Evolutionary conservation across 1,140 invertebrate genomes (phyloP).

Genomic region (Drosophila triauraria): DNA sequence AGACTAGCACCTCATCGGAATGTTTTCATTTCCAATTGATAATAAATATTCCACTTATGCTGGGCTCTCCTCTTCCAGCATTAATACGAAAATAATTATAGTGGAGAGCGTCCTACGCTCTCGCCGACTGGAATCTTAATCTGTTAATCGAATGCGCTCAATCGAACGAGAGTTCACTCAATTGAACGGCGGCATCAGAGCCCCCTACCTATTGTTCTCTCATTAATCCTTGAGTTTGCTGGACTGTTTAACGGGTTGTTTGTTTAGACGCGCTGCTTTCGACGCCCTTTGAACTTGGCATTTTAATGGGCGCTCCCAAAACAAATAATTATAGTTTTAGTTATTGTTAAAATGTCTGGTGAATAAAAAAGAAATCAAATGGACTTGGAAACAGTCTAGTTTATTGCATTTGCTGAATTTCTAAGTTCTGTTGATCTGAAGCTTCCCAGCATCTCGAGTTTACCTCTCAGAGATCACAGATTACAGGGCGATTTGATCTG

Average conservation of each 20-base stretch:
- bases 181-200: slow-evolving; percentile 36
- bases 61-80: slow-evolving; percentile 23
- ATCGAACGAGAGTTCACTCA: slow-evolving; percentile 62
- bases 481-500: slow-evolving; percentile 17
- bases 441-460: neutral
- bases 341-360: neutral
- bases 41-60: slow-evolving; percentile 68
- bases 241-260: slow-evolving; percentile 59
- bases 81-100: slow-evolving; percentile 37
- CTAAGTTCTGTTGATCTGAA: neutral
- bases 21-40: slow-evolving; percentile 54
- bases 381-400: neutral
- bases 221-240: slow-evolving; percentile 71
- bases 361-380: slow-evolving; percentile 4
- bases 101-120: slow-evolving; percentile 20
- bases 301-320: slow-evolving; percentile 22
- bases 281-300: slow-evolving; percentile 69
- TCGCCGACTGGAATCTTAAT: slow-evolving; percentile 56
- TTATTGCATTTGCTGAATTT: too few relatives aligned
- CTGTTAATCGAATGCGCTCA: slow-evolving; percentile 76
- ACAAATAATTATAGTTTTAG: slow-evolving; percentile 13
- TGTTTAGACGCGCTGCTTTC: slow-evolving; percentile 59
- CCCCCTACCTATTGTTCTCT: slow-evolving; percentile 28
- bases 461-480: slow-evolving; percentile 20
- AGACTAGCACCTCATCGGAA: slow-evolving; percentile 27